Evolutionary conservation across 2,797 vertebrate genomes (phyloP).

Genomic region (Coluber constrictor): DNA sequence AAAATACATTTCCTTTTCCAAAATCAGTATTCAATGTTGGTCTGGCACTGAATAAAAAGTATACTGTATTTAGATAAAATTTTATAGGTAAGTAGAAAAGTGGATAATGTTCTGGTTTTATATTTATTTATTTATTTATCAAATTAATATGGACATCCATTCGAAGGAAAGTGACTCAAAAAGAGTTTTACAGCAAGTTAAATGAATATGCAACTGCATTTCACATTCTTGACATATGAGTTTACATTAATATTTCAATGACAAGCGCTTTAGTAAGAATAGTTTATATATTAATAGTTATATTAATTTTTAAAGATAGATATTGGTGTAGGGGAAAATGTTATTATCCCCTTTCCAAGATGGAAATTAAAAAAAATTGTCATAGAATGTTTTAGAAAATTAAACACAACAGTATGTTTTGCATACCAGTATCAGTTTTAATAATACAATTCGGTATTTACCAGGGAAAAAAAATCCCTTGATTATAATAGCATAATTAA

Average conservation of each 20-base stretch:
- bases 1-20: not conserved
- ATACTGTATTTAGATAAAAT: not conserved
- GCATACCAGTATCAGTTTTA: constrained; percentile 60
- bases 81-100: constrained; percentile 30
- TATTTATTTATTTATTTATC: not conserved
- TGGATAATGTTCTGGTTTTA: constrained; percentile 52
- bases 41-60: not conserved
- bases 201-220: constrained; percentile 48
- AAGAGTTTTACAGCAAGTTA: constrained; percentile 51
- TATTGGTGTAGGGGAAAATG: constrained; percentile 41
- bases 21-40: not conserved
- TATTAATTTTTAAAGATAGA: constrained; percentile 63
- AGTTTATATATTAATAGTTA: constrained; percentile 69
- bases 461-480: not conserved
- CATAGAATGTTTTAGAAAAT: constrained; percentile 60
- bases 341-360: constrained; percentile 58
- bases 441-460: constrained; percentile 42
- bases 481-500: constrained; percentile 23
- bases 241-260: constrained; percentile 69
- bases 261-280: constrained; percentile 54
- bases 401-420: constrained; percentile 55
- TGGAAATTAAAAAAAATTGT: constrained; percentile 65
- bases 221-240: constrained; percentile 65
- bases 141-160: no score
- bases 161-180: no score